These are phyloP conservation scores for Carollia perspicillata DNA, from an alignment of 2,113 vertebrate genomes.

Conservation along the genomic window DNA sequence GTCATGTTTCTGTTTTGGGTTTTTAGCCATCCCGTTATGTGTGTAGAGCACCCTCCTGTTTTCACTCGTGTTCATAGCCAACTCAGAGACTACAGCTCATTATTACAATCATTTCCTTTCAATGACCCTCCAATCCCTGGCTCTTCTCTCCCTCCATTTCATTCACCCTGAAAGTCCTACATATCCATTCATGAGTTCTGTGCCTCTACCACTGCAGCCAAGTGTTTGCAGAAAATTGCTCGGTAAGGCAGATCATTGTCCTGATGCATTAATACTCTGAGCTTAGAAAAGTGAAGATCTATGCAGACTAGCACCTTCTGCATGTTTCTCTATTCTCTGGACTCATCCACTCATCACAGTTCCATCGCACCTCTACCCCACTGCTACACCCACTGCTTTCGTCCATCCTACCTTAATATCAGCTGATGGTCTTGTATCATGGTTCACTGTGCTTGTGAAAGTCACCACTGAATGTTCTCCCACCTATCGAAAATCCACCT, in stretches of 20 bases:
- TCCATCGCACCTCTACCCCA: background rate
- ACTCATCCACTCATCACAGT: background rate
- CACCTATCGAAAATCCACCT: background rate
- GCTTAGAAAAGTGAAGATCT: background rate
- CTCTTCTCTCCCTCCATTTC: rapidly evolving
- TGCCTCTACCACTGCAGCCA: background rate
- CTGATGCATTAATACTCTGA: background rate
- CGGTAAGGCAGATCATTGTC: background rate
- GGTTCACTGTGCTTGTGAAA: background rate
- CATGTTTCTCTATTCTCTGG: background rate
- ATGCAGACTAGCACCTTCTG: background rate
- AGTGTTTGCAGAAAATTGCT: background rate
- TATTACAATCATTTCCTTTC: background rate
- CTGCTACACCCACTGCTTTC: background rate
- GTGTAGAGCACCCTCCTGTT: background rate
- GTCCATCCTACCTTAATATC: background rate
- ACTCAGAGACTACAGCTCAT: background rate
- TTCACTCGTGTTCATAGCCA: background rate
- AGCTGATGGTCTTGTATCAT: background rate
- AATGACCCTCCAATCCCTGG: background rate
- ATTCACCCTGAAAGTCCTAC: background rate
- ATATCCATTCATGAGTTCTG: background rate
- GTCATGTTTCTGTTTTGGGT: background rate
- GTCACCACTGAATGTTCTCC: background rate
- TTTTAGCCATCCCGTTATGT: background rate